phyloP scores from a whole-genome alignment of 2,888 invertebrate genomes.

The Volucella bombylans region DNA sequence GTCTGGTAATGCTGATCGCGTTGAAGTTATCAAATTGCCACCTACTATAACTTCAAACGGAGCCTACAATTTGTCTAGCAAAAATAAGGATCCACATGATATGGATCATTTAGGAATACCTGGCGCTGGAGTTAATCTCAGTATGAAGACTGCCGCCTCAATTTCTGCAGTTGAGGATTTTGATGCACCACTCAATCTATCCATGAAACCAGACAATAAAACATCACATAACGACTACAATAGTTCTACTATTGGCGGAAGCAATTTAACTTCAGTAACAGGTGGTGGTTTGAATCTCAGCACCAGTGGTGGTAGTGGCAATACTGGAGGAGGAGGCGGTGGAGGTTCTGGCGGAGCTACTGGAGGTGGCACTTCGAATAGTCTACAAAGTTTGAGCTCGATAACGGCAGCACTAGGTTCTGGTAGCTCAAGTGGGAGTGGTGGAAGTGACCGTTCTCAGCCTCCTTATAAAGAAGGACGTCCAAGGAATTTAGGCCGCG shows the following conservation, averaged over 20 bases:
- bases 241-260: slow-evolving; percentile 45
- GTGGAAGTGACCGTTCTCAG: slow-evolving; percentile 76
- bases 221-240: slow-evolving; percentile 76
- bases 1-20: slow-evolving; percentile 84
- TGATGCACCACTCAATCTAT: slow-evolving; percentile 92
- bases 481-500: slow-evolving; percentile 92
- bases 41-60: slow-evolving; percentile 86
- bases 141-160: slow-evolving; percentile 81
- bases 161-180: slow-evolving; percentile 84
- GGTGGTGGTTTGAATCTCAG: slow-evolving; percentile 65
- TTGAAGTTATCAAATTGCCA: slow-evolving; percentile 92
- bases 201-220: slow-evolving; percentile 87
- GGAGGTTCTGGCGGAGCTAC: slow-evolving; percentile 55
- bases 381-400: slow-evolving; percentile 82
- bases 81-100: slow-evolving; percentile 81
- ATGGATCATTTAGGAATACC: slow-evolving; percentile 77
- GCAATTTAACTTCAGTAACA: slow-evolving; percentile 28
- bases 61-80: slow-evolving; percentile 82
- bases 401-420: slow-evolving; percentile 82
- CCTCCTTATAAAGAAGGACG: slow-evolving; percentile 87
- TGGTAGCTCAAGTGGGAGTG: slow-evolving; percentile 76
- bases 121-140: slow-evolving; percentile 80
- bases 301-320: slow-evolving; percentile 39
- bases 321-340: slow-evolving; percentile 28
- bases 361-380: slow-evolving; percentile 77